A percentile compares a stretch with the other conserved stretches of the same genome.
Evolutionary conservation across 2,113 vertebrate genomes (phyloP).

Genomic region (Odontesthes bonariensis): DNA sequence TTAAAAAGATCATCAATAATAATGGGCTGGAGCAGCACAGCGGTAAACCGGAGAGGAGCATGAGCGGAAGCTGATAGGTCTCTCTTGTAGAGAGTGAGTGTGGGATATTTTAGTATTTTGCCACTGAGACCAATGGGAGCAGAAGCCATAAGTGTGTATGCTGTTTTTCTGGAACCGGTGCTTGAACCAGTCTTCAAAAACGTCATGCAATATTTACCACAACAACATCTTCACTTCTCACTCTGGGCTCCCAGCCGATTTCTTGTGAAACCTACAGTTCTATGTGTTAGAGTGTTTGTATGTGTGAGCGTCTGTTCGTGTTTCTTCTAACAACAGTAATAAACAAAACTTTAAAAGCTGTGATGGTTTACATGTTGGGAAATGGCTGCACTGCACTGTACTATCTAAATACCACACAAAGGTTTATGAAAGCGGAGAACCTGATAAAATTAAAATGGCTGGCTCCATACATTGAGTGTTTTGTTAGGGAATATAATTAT

Average conservation of each 20-base stretch:
- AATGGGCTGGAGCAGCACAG: slow-evolving; percentile 56
- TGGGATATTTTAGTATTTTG: slow-evolving; percentile 48
- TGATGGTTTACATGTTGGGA: slow-evolving; percentile 26
- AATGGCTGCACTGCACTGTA: neutral
- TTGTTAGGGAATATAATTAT: too few species aligned
- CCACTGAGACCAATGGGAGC: slow-evolving; percentile 45
- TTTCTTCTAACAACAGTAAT: slow-evolving; percentile 25
- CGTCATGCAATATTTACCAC: slow-evolving; percentile 71
- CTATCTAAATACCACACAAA: neutral
- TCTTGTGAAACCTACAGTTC: slow-evolving; percentile 35
- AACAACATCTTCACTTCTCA: slow-evolving; percentile 58
- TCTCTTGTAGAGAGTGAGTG: neutral
- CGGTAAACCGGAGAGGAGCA: slow-evolving; percentile 46
- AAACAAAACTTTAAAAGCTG: slow-evolving; percentile 27
- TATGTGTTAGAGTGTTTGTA: neutral
- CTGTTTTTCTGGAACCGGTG: slow-evolving; percentile 46
- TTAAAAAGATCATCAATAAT: slow-evolving; percentile 76
- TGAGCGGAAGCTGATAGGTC: slow-evolving; percentile 43
- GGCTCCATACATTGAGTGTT: too few species aligned
- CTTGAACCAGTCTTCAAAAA: slow-evolving; percentile 49
- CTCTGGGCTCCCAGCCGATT: slow-evolving; percentile 39
- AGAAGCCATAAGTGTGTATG: slow-evolving; percentile 44
- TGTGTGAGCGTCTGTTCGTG: neutral
- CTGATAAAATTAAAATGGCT: slow-evolving; percentile 3
- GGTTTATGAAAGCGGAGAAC: neutral